Percentiles rank a stretch among this genome's conserved stretches.
phyloP scores from a whole-genome alignment of 92 coral and sea anemone genomes.

The Siderastrea siderea region DNA sequence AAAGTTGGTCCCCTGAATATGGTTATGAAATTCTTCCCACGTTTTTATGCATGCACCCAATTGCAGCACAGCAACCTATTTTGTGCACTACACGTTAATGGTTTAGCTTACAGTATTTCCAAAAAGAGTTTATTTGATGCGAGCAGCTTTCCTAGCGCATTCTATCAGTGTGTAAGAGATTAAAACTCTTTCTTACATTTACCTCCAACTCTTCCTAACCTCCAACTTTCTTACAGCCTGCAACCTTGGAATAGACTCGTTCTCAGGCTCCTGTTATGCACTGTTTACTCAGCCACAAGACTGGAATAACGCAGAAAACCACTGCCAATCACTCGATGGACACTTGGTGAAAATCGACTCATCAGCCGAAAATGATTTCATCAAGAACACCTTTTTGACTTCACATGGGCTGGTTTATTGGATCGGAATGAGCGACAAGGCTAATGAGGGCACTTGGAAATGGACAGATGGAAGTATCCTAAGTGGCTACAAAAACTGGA shows the following conservation, averaged over 20 bases:
- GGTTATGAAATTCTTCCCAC: too few relatives aligned
- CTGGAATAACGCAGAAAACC: not conserved
- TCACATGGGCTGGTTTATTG: not conserved
- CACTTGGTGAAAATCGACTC: not conserved
- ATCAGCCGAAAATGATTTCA: not conserved
- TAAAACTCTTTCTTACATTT: not conserved
- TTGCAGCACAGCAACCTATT: too few relatives aligned
- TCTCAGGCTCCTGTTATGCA: not conserved
- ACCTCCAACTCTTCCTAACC: not conserved
- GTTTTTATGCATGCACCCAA: too few relatives aligned
- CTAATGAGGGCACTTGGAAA: not conserved
- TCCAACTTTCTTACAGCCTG: not conserved
- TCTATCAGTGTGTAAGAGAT: not conserved
- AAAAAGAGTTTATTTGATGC: too few relatives aligned
- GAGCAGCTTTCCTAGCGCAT: too few relatives aligned
- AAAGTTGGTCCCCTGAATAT: too few relatives aligned
- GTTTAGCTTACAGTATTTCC: too few relatives aligned
- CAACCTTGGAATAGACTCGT: not conserved
- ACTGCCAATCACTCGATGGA: not conserved
- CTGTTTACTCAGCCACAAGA: not conserved
- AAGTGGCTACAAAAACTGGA: not conserved
- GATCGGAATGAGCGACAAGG: not conserved
- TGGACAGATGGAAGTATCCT: slow-evolving; percentile 3
- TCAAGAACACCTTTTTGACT: not conserved
- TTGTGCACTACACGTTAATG: too few relatives aligned